Evolutionary conservation across 2,113 vertebrate genomes (phyloP).

Genomic region (Gasterosteus nipponicus): DNA sequence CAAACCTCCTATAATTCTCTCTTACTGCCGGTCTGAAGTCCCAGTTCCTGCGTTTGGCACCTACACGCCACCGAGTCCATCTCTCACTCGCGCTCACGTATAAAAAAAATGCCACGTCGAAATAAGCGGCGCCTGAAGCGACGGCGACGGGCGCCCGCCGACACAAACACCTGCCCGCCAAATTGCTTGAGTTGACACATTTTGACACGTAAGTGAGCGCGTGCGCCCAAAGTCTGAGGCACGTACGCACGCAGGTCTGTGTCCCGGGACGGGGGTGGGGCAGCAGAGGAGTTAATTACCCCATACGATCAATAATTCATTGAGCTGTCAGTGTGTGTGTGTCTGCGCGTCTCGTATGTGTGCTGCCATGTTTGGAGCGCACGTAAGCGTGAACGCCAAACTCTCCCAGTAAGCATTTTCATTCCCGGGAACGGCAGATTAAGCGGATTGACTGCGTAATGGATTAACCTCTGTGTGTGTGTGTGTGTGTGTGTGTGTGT

Average conservation of each 20-base stretch:
- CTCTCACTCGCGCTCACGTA: conserved; percentile 62
- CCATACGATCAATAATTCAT: conserved; percentile 83
- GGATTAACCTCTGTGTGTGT: conserved; percentile 79
- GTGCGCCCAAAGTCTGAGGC: conserved; percentile 36
- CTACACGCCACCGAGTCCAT: conserved; percentile 59
- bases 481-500: conserved; percentile 28
- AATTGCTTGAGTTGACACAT: conserved; percentile 64
- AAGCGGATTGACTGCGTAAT: conserved; percentile 84
- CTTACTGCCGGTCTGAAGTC: conserved; percentile 56
- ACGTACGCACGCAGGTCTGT: conserved; percentile 11
- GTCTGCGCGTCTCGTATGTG: conserved; percentile 53
- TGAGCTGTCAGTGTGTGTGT: conserved; percentile 73
- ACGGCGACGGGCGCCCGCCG: conserved; percentile 51
- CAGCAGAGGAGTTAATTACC: conserved; percentile 81
- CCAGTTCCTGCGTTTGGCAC: conserved; percentile 62
- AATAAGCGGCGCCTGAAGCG: conserved; percentile 56
- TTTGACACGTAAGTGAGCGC: conserved; percentile 52
- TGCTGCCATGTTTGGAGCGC: conserved; percentile 69
- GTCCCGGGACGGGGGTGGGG: conserved; percentile 30
- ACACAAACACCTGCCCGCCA: conserved; percentile 56
- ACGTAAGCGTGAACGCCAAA: conserved; percentile 73
- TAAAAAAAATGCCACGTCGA: conserved; percentile 57
- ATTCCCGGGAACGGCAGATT: conserved; percentile 78
- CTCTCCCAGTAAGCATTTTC: conserved; percentile 81
- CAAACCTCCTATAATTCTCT: conserved; percentile 64